phyloP scores from a whole-genome alignment of 1,140 invertebrate genomes.

The Grapholita molesta region DNA sequence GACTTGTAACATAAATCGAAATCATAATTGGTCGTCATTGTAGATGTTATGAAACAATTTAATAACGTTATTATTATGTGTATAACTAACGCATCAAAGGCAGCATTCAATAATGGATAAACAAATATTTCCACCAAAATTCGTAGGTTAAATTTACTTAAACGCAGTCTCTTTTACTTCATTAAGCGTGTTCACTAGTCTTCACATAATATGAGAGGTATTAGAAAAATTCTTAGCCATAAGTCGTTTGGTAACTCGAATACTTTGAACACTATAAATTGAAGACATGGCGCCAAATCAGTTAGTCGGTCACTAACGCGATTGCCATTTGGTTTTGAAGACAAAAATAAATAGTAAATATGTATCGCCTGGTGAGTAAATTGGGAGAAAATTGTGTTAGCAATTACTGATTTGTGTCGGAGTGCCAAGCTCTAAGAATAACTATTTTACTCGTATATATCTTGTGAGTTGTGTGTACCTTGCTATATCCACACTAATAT shows the following conservation, averaged over 20 bases:
- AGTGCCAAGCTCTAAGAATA: too few species aligned
- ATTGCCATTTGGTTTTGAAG: slow-evolving; percentile 4
- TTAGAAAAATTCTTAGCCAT: slow-evolving; percentile 14
- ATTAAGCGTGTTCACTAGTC: not conserved
- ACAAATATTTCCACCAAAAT: not conserved
- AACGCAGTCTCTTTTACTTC: not conserved
- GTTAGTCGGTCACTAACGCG: not conserved
- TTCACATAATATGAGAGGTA: slow-evolving; percentile 3
- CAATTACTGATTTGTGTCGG: not conserved
- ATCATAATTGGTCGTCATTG: too few species aligned
- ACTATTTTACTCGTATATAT: too few species aligned
- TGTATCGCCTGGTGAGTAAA: not conserved
- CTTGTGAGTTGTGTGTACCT: too few species aligned
- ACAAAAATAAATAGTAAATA: not conserved
- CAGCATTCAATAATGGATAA: not conserved
- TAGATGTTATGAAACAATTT: too few species aligned
- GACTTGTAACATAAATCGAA: not conserved
- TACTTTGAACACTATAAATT: slow-evolving; percentile 10
- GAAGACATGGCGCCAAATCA: not conserved
- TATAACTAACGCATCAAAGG: too few species aligned
- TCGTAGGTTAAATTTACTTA: not conserved
- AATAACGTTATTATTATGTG: too few species aligned
- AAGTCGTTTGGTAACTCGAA: not conserved
- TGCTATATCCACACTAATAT: too few species aligned
- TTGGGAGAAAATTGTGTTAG: not conserved